A percentile compares a stretch with the other conserved stretches of the same genome.
Conservation (phyloP, 2,888 invertebrate species). For the Pyrochroa serraticornis region DNA sequence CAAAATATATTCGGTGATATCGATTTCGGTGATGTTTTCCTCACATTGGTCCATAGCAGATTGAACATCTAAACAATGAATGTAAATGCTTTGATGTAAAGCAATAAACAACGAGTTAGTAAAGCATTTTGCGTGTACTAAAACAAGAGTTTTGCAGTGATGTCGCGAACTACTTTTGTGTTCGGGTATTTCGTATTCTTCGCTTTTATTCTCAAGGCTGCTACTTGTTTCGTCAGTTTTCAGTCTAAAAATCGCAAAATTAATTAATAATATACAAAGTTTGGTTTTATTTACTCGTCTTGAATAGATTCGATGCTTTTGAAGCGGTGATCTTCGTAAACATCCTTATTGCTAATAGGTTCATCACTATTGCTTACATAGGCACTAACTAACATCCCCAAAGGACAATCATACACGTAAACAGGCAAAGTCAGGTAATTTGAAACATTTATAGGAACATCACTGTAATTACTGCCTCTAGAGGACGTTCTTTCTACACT, state of each 20-base stretch:
- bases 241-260: conserved; percentile 42
- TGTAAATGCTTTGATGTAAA: conserved; percentile 63
- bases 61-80: conserved; percentile 69
- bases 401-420: conserved; percentile 72
- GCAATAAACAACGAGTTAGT: conserved; percentile 67
- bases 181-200: conserved; percentile 56
- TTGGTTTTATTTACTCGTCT: conserved; percentile 49
- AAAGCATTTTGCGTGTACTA: conserved; percentile 68
- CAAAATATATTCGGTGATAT: conserved; percentile 71
- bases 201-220: conserved; percentile 59
- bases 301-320: conserved; percentile 54
- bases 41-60: conserved; percentile 74
- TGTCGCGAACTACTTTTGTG: conserved; percentile 55
- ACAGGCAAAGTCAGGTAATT: conserved; percentile 59
- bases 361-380: conserved; percentile 51
- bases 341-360: conserved; percentile 52
- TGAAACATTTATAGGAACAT: conserved; percentile 50
- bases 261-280: conserved; percentile 7
- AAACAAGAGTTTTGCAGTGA: conserved; percentile 65
- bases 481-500: conserved; percentile 47
- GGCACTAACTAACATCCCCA: conserved; percentile 64
- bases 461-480: conserved; percentile 51
- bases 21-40: conserved; percentile 69
- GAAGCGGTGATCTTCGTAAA: conserved; percentile 63
- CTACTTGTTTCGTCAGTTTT: conserved; percentile 55